These are phyloP conservation scores for Nomada flava DNA, from an alignment of 2,888 invertebrate genomes.

Conservation along the genomic window DNA sequence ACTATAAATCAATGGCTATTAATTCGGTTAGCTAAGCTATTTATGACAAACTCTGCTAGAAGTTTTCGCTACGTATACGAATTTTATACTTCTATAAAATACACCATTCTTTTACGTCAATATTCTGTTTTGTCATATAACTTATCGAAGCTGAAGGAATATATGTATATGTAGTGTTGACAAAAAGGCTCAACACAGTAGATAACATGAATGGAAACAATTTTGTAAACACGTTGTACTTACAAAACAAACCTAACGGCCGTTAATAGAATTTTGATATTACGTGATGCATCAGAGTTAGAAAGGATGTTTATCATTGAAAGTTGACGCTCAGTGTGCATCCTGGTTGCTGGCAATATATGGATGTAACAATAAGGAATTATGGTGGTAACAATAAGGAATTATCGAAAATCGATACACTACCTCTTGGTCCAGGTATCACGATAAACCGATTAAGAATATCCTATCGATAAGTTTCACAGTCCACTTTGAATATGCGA, in stretches of 20 bases:
- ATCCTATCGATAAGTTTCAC: conserved; percentile 52
- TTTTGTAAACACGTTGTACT: too few species aligned
- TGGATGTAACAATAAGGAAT: conserved; percentile 15
- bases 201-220: too few species aligned
- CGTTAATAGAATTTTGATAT: not conserved
- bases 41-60: too few species aligned
- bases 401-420: conserved; percentile 35
- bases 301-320: not conserved
- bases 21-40: too few species aligned
- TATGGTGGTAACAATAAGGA: not conserved
- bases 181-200: too few species aligned
- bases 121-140: not conserved
- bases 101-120: not conserved
- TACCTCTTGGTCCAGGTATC: conserved; percentile 21
- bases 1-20: too few species aligned
- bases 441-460: conserved; percentile 59
- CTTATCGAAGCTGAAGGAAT: too few species aligned
- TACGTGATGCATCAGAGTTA: not conserved
- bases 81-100: not conserved
- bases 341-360: conserved; percentile 4
- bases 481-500: conserved; percentile 37
- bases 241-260: not conserved
- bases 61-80: too few species aligned
- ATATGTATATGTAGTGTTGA: too few species aligned
- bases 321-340: conserved; percentile 7